Conservation (phyloP, 2,797 vertebrate genomes). For the Merluccius polli region DNA sequence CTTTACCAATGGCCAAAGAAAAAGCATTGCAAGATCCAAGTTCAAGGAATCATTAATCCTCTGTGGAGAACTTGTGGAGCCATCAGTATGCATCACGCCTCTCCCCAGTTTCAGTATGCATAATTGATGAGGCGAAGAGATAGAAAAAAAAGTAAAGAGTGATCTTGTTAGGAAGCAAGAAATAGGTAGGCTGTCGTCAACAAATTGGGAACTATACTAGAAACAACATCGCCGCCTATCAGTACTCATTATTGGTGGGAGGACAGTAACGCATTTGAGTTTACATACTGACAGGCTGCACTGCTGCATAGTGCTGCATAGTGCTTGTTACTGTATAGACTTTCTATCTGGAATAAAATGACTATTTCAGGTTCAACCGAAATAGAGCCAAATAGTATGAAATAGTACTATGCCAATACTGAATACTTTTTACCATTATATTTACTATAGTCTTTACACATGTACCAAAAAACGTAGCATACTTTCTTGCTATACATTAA, state of each 20-base stretch:
- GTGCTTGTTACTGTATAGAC: background rate
- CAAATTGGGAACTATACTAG: background rate
- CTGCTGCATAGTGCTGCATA: background rate
- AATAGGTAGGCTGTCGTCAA: background rate
- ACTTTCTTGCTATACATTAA: too few species aligned
- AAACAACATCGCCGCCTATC: background rate
- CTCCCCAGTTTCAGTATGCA: background rate
- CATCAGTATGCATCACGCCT: background rate
- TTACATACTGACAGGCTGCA: background rate
- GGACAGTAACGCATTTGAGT: background rate
- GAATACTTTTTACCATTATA: background rate
- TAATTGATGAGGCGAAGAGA: background rate
- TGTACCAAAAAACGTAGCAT: too few species aligned
- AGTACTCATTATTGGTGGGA: background rate
- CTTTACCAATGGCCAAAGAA: background rate
- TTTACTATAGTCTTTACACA: background rate
- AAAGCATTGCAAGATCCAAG: background rate
- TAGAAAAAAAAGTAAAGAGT: background rate
- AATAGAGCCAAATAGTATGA: background rate
- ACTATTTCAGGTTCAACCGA: background rate
- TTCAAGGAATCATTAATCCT: background rate
- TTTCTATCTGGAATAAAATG: background rate
- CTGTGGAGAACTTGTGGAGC: background rate
- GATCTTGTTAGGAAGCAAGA: constrained; percentile 2
- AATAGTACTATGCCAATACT: background rate